Evolutionary conservation across 2,113 vertebrate species (phyloP), one percentile per base, ranked within the genome.

Genomic region (Phalacrocorax aristotelis): DNA sequence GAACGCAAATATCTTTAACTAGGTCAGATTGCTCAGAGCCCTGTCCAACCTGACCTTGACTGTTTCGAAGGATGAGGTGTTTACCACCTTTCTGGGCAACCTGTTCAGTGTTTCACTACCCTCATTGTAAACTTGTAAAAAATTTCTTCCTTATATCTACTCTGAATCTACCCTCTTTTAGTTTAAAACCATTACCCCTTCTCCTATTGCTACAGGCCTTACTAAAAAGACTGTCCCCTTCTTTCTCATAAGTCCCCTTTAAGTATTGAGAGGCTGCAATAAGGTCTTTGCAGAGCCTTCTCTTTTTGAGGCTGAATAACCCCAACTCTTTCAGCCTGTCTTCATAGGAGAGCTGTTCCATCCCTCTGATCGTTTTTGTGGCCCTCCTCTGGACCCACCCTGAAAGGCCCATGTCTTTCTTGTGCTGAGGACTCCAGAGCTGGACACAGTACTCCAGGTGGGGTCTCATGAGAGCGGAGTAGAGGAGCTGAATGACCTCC

Each of bases 281-380:
- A 44, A 60, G 5, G 12, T 87, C 21, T 55, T 10, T 7, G 1
- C 6, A 8, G 7, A 55, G 3, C 25, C 7, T 65, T n/a, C 17
- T 55, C 14, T 89, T 70, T 16, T 51, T 5, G 7, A 42, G 7
- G 8, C 23, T 70, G 10, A 74, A 40, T 7, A 65, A 22, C 3
- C 0, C 4, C 9, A 0, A 0, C 3, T 40, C 6, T 42, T 29
- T 19, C 13, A 62, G 25, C 8, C 42, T 32, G n/a, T 84, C 17
- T 5, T 54, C 15, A 5, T 10, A 48, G 19, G 32, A n/a, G 23
- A 49, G 1, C 1, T 54, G 4, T 5, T 81, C 10, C 13, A 54
- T 5, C 15, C 4, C 30, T 72, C 6, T 76, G 8, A 22, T 76
- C 3, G 27, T 30, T n/a, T 55, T 15, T 20, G 15, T 57, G 16